Evolutionary conservation across 2,113 vertebrate species (phyloP), one percentile per base, ranked within the genome.

Genomic region (Dasyurus viverrinus): DNA sequence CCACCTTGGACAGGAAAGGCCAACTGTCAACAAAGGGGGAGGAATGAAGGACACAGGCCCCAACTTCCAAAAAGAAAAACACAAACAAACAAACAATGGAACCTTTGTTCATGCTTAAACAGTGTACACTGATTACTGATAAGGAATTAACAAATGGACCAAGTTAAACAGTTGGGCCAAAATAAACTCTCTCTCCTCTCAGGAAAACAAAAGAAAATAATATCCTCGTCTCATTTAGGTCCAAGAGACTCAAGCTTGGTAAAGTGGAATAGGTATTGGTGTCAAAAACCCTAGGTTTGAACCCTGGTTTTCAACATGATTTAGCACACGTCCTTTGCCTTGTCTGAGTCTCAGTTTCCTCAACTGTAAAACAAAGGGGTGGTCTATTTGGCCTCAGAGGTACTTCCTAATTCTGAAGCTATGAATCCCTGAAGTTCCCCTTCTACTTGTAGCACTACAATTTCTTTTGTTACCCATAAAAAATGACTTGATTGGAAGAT

Each of bases 1-100:
- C 54, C 93, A 93, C 94, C 90, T 92, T 96, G 95, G 95, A 91
- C 93, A 91, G 94, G 84, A 4, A 54, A 76, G 90, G 53, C 90
- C 60, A 94, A 93, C 53, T 68, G 91, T 53, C 97, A 97, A 97
- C 94, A 94, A 57, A 53, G 42, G 76, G 92, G n/a, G 53, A 27
- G 27, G 54, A 60, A 19, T 52, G 36, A 84, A 46, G 60, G 93
- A 93, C 90, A 53, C 26, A 90, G 95, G 52, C 89, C 16, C 50
- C 27, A 25, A n/a, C 2, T 23, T 42, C 68, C 68, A n/a, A n/a
- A 76, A 42, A n/a, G 36, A 76, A 76, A 76, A 76, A 76, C 19
- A 19, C 36, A 36, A 76, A 42, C 68, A 89, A 52, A 53, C 92
- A 92, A 91, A 95, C 93, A 95, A 93, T 3, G 42, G 54, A 22